Conservation (phyloP, 2,113 vertebrate species). For the Corythornis cristatus region DNA sequence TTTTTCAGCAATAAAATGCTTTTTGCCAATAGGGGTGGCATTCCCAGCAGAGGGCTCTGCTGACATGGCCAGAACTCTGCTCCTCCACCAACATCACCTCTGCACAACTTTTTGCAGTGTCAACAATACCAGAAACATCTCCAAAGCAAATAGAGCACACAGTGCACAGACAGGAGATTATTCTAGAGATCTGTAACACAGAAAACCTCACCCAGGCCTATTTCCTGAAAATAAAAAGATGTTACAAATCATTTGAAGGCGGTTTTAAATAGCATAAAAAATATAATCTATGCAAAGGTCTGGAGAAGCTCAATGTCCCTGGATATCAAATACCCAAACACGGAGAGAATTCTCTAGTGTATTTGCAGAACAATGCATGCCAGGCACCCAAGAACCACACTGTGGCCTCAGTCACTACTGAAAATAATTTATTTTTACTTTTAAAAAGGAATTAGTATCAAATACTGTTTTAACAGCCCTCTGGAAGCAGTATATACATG, state of each 20-base stretch:
- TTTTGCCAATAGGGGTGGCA: neutral
- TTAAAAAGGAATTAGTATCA: neutral
- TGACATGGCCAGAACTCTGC: neutral
- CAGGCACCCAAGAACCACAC: neutral
- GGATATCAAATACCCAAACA: neutral
- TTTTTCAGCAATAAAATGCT: neutral
- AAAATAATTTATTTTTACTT: neutral
- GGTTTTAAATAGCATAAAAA: neutral
- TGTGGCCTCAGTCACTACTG: neutral
- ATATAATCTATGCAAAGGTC: neutral
- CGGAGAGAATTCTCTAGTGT: neutral
- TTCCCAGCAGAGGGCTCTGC: conserved; percentile 63
- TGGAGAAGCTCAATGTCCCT: neutral
- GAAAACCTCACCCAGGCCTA: neutral
- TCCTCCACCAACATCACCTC: neutral
- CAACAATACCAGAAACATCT: conserved; percentile 9
- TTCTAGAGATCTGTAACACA: neutral
- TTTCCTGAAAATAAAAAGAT: neutral
- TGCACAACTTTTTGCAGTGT: conserved; percentile 3
- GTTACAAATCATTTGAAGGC: neutral
- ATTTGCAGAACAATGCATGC: neutral
- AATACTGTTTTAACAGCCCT: neutral
- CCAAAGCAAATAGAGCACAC: neutral
- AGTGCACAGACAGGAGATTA: neutral
- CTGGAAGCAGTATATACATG: neutral